Base-by-base conservation (phyloP, 2,888 invertebrate genomes). In the Alcis repandata region DNA sequence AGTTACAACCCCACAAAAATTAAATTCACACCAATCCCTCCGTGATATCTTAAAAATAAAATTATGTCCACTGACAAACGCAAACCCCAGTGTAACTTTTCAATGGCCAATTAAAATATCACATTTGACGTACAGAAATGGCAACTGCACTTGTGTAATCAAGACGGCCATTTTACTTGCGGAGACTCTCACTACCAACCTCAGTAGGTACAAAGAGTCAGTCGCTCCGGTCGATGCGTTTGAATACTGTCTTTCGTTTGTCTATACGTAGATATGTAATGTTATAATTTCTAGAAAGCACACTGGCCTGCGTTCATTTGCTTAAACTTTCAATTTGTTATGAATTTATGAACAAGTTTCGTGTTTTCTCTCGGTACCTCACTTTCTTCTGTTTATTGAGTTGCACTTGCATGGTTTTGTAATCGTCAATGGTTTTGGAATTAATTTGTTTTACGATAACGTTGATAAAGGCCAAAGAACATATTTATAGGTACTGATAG, bases 311-410 rank as follows among this genome's bases (percentile, higher is more conserved):
- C 78, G 80, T 86, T 85, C 84, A 88, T 89, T 89, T 90, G 85
- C 84, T 86, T 88, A 87, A 89, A 90, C 90, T 90, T 91, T 91
- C 90, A 88, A 89, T 86, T 88, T 87, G 86, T 84, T 89, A 88
- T 85, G 84, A 88, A 87, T 87, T 87, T 86, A 87, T 86, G 82
- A 77, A 82, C 79, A 70, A 66, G 70, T 69, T 70, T 79, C 71
- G 71, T 74, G 79, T 85, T 89, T 86, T 88, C 86, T 83, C 86
- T 84, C 79, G 73, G 81, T 78, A 76, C 74, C 59, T 68, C 60
- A 70, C 73, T 77, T 77, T 77, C 73, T 71, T 71, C 59, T 64
- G 22, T 73, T 69, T 71, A 73, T 73, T 68, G 57, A 63, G 58
- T 22, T 46, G 22, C 59, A 63, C 49, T 70, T 49, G 59, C 46